A percentile compares a stretch with the other conserved stretches of the same genome.
Evolutionary conservation across 1,140 invertebrate genomes (phyloP).

Genomic region (Trialeurodes vaporariorum): DNA sequence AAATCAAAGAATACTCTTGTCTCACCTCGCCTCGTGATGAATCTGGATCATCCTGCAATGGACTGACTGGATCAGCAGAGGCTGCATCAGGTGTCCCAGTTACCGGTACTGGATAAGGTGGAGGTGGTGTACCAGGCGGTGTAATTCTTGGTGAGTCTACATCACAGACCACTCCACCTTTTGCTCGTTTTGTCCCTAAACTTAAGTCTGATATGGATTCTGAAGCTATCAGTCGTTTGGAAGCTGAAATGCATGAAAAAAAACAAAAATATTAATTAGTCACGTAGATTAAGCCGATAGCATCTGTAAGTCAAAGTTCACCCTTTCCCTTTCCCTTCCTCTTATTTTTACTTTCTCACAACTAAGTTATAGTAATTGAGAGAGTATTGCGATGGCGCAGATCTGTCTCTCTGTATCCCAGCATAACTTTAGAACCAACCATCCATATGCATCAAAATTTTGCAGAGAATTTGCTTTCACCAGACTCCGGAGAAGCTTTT

Average conservation of each 20-base stretch:
- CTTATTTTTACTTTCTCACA: no score
- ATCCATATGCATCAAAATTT: no score
- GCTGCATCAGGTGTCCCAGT: neutral
- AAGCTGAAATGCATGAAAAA: constrained; percentile 23
- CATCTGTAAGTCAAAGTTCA: no score
- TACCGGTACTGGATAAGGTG: constrained; percentile 49
- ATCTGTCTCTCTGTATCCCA: no score
- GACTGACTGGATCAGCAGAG: constrained; percentile 4
- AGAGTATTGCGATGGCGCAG: no score
- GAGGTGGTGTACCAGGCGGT: constrained; percentile 75
- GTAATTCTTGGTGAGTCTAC: constrained; percentile 40
- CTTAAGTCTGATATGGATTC: constrained; percentile 48
- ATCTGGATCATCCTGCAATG: constrained; percentile 16
- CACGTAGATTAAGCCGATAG: no score
- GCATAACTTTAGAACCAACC: no score
- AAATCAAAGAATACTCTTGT: no score
- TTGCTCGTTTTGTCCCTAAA: constrained; percentile 30
- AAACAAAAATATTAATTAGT: constrained; percentile 6
- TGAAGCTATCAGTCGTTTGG: constrained; percentile 39
- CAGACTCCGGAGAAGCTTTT: no score
- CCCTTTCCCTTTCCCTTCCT: no score
- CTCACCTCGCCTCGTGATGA: constrained; percentile 14
- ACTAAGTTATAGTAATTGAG: no score
- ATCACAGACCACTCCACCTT: constrained; percentile 35
- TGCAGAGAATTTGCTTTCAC: no score